Evolutionary conservation across 37 sponge, comb jelly and placozoan genomes (phyloP).

Genomic region (Beroe ovata): DNA sequence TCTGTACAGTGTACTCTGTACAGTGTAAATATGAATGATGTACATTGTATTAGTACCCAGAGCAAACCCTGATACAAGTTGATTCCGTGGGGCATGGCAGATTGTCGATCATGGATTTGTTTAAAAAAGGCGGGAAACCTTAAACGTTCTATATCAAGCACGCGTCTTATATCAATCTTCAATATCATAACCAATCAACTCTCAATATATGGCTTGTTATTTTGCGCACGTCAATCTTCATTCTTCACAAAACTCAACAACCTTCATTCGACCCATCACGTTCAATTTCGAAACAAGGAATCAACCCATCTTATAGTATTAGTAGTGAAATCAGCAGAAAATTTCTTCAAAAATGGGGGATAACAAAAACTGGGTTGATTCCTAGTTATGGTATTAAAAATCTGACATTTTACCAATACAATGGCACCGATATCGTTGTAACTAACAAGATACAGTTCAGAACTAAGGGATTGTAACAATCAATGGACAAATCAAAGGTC

Average conservation of each 20-base stretch:
- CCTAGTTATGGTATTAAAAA: conserved; percentile 36
- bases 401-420: conserved; percentile 47
- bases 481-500: no score
- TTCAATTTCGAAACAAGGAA: not conserved
- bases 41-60: no score
- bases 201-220: not conserved
- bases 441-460: not conserved
- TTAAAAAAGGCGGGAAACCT: not conserved
- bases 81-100: not conserved
- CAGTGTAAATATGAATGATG: no score
- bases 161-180: not conserved
- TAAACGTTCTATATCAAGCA: not conserved
- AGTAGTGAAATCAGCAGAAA: no score
- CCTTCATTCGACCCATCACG: not conserved
- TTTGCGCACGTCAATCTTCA: not conserved
- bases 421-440: not conserved
- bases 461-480: no score
- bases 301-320: no score
- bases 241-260: not conserved
- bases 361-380: not conserved
- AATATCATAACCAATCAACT: not conserved
- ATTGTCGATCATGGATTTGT: not conserved
- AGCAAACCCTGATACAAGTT: no score
- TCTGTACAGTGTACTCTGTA: no score
- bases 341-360: not conserved